Base-by-base conservation (phyloP, 2,888 invertebrate species). In the Pseudococcus jackbeardsleyi region DNA sequence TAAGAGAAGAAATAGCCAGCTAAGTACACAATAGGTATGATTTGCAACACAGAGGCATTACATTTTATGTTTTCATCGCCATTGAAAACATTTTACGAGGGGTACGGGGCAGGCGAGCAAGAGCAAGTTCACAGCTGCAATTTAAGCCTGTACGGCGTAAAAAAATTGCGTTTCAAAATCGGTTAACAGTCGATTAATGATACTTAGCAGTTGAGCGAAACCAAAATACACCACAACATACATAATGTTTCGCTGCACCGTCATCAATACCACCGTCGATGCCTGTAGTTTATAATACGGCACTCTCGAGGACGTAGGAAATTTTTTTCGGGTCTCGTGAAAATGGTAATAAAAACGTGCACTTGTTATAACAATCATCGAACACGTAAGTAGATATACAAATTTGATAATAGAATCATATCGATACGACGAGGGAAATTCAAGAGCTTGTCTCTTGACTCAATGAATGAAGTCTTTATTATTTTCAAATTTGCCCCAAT, bases 31-130 rank as follows among this genome's bases (percentile, higher is more conserved):
- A 33, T 33, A 33, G 26, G 26, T 46, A 46, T 12, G 12, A 8
- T 46, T 12, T 11, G 12, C 46, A 46, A 46, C 46, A 46, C 46
- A 46, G 8, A 46, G 9, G 12, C 46, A 46, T 33, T 12, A 46
- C 46, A 46, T 11, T 46, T 46, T 46, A 11, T 12, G 12, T 46
- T 46, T 46, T 46, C 46, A 46, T 46, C 12, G 12, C 46, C 46
- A 50, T 17, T 17, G 50, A 50, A 50, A 50, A 50, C 1, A 4
- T 5, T 50, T 50, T 15, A 50, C 15, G 50, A 50, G 5, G 17
- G 50, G 17, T 15, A 88, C 95, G 15, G 15, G 50, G 17, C 0
- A 15, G 15, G 50, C 15, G 50, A 12, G 15, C 15, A 50, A 50
- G 50, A 50, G 50, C 50, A 50, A 50, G 17, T 50, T 50, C 50